Conservation (phyloP, 2,888 invertebrate genomes). For the Philonicus albiceps region DNA sequence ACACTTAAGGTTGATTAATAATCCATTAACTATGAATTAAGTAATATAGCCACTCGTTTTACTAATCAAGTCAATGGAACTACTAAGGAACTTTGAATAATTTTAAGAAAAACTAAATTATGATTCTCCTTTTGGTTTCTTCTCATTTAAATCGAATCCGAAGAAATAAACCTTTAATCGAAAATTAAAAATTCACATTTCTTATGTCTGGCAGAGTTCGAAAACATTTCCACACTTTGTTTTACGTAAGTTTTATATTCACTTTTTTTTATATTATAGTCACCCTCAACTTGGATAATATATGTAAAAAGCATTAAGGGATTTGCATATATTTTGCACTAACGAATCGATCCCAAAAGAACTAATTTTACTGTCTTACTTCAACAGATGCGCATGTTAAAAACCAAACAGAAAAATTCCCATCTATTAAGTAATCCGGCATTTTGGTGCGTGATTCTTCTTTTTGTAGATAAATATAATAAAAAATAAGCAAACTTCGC, state of each 20-base stretch:
- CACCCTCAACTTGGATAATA: background rate
- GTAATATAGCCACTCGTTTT: background rate
- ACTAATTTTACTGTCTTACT: background rate
- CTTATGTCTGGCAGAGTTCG: background rate
- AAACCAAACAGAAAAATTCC: background rate
- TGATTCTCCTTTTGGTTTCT: background rate
- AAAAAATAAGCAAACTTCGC: background rate
- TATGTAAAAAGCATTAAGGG: background rate
- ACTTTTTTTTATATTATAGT: background rate
- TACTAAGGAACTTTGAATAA: background rate
- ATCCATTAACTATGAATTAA: background rate
- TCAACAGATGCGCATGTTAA: background rate
- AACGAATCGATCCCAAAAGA: background rate
- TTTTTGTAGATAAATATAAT: background rate
- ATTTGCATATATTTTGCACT: background rate
- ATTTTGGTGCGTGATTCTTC: background rate
- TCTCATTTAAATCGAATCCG: background rate
- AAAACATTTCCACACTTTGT: background rate
- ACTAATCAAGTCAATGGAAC: background rate
- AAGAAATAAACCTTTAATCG: background rate
- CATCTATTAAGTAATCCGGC: background rate
- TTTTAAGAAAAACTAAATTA: background rate
- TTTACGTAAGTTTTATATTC: background rate
- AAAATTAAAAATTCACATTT: background rate
- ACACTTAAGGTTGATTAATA: background rate